Evolutionary conservation across 2,797 vertebrate species (phyloP), one percentile per base, ranked within the genome.

Genomic region (Enoplosus armatus): DNA sequence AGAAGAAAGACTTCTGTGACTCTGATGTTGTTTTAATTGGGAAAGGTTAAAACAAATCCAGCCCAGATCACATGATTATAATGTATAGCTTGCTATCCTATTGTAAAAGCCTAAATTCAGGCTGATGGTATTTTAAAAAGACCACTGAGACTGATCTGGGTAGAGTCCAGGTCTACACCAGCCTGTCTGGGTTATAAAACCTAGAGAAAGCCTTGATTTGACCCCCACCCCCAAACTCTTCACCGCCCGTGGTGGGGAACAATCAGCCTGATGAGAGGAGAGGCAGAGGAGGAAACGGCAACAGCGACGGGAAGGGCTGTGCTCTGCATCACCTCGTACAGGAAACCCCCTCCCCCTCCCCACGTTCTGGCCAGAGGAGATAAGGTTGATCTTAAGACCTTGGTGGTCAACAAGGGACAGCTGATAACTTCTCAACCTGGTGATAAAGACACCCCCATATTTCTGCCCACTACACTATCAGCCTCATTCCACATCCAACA

Each of bases 291-390:
- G 96, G 96, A 97, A 96, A 95, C 87, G 64, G 89, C 93, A 94
- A 88, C 94, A 89, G 92, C 90, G 93, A 94, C 88, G 96, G 97
- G 96, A 98, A 97, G 94, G 89, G 92, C 89, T 92, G 87, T 93
- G 92, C 94, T 90, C 85, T 96, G 93, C 89, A 90, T 96, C 96
- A 96, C 93, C 91, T 93, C 85, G 77, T 87, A 94, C 90, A 96
- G 96, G 96, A 97, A 96, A 85, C 94, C 92, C 95, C 90, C 72
- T 51, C 82, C 82, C 86, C 93, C 93, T 93, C 93, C 27, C 6
- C 85, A 85, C 63, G 68, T 86, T 95, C 97, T 97, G 97, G 95
- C 79, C 93, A 82, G 87, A 80, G 83, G 83, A 97, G 97, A 98
- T 97, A 98, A 97, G 95, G 87, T 91, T 93, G 93, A 93, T 92